Conservation (phyloP, 2,113 vertebrate genomes). For the Protobothrops mucrosquamatus region DNA sequence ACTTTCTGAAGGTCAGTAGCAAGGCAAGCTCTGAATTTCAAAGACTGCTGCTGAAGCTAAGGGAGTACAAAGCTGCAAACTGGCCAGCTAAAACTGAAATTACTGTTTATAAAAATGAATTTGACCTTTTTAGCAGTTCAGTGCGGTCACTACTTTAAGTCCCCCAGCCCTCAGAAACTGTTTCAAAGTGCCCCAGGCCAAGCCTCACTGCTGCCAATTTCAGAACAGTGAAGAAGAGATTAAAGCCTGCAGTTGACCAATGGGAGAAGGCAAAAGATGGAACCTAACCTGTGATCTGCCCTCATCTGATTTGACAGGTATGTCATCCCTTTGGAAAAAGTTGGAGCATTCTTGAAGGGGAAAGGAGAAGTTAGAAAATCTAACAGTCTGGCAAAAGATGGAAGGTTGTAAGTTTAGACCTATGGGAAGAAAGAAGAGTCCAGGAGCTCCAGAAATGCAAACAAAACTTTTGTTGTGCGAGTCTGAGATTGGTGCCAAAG, state of each 20-base stretch:
- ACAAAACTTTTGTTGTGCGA: neutral
- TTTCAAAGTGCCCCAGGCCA: neutral
- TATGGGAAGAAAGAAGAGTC: neutral
- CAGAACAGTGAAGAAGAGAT: neutral
- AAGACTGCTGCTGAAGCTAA: neutral
- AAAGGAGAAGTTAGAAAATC: neutral
- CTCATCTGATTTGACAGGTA: neutral
- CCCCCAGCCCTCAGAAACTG: neutral
- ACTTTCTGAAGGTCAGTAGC: neutral
- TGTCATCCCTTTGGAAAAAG: neutral
- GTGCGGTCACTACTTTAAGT: neutral
- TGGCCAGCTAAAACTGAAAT: neutral
- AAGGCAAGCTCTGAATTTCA: neutral
- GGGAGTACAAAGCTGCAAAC: neutral
- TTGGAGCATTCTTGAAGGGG: neutral
- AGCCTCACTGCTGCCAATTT: neutral
- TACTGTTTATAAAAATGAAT: neutral
- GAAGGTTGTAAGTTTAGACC: neutral
- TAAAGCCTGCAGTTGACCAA: neutral
- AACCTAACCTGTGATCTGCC: neutral
- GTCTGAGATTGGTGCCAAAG: neutral
- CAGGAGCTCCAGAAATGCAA: neutral
- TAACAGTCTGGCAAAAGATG: neutral
- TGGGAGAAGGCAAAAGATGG: neutral
- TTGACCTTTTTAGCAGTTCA: neutral